phyloP scores from a whole-genome alignment of 1,140 invertebrate species.

The Belonocnema kinseyi region DNA sequence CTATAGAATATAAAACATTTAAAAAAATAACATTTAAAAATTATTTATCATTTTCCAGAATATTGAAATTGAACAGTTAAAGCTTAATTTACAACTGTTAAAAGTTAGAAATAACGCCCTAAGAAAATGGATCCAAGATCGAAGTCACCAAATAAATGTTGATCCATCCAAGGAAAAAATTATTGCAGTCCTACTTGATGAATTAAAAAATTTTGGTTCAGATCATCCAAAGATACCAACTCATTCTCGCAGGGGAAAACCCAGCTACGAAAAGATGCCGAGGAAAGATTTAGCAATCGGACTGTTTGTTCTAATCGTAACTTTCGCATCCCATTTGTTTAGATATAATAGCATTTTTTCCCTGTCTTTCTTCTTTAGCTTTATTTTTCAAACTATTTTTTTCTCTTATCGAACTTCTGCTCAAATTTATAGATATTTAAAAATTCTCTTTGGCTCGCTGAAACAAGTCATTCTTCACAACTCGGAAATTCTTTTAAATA shows the following conservation, averaged over 20 bases:
- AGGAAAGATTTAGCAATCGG: constrained; percentile 39
- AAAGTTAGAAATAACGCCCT: constrained; percentile 35
- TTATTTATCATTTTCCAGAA: constrained; percentile 6
- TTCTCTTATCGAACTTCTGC: not conserved
- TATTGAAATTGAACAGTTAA: constrained; percentile 26
- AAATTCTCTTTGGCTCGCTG: not conserved
- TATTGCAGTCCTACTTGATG: constrained; percentile 42
- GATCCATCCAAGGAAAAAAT: constrained; percentile 42
- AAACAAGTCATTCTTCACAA: not conserved
- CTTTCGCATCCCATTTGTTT: constrained; percentile 2
- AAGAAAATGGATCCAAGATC: constrained; percentile 22
- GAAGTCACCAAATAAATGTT: not conserved
- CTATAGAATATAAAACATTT: not conserved
- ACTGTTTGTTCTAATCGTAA: constrained; percentile 37
- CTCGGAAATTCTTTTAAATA: not conserved
- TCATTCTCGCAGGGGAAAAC: constrained; percentile 25
- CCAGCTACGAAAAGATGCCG: not conserved
- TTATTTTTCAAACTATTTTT: not conserved
- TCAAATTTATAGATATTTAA: not conserved
- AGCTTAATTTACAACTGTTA: constrained; percentile 22
- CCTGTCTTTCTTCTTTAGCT: not conserved
- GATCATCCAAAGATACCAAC: constrained; percentile 18
- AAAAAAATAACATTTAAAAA: not conserved
- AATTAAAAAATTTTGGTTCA: constrained; percentile 22
- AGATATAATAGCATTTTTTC: constrained; percentile 4